Base-by-base conservation (phyloP, 2,888 invertebrate species). In the Rhagium mordax region DNA sequence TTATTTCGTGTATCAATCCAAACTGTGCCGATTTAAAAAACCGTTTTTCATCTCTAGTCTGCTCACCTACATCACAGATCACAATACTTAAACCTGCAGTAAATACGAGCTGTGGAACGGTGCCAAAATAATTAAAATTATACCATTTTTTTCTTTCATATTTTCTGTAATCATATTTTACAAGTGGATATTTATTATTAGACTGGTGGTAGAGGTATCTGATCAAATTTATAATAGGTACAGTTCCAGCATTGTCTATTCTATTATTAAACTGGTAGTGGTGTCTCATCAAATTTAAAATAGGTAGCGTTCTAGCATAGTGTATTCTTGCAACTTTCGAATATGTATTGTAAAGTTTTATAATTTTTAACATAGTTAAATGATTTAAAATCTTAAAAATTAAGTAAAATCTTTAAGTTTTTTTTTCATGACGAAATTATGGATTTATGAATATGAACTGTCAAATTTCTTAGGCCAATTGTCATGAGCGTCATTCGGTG, bases 11-110 rank as follows among this genome's bases (percentile, higher is more conserved):
- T 33, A 88, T 85, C 78, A 89, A 85, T 20, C 91, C 91, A 84
- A 88, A 88, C 75, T 89, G 89, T 16, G 89, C 89, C 64, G 90
- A 89, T 77, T 87, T 85, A 78, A 91, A 89, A 74, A 90, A 89
- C 59, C 87, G 85, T 77, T 89, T 89, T 51, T 90, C 90, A 60
- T 84, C 82, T 60, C 79, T 80, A 49, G 81, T 82, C 21, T 75
- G 72, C 20, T 77, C 76, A 6, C 48, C 66, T 13, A 82, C 71
- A 64, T 86, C 84, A 74, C 86, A 87, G 68, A 81, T 73, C 33
- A 81, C 85, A 29, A 82, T 62, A 55, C 78, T 69, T 20, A 71
- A 47, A 20, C 75, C 76, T 55, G 75, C 10, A 47, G 75, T 49
- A 48, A 75, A 53, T 16, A 65, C 10, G 29, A 73, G 57, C n/a